A percentile compares a stretch with the other conserved stretches of the same genome.
Conservation (phyloP, 2,888 invertebrate genomes). For the Drosophila colorata region DNA sequence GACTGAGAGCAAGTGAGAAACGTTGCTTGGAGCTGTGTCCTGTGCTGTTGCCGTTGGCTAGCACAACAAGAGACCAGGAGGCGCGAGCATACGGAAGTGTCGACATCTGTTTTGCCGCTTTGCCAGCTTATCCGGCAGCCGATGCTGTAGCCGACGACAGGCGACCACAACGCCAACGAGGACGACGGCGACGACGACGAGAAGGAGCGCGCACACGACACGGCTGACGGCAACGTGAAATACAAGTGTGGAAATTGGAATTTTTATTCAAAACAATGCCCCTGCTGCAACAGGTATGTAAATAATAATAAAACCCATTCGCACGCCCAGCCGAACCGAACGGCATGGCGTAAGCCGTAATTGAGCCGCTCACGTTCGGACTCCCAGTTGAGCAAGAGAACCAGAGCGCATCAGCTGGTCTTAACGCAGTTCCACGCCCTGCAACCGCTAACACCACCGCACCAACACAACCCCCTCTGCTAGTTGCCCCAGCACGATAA, state of each 20-base stretch:
- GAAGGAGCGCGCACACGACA: constrained; percentile 37
- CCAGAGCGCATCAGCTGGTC: constrained; percentile 55
- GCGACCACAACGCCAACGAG: constrained; percentile 43
- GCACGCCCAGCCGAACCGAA: constrained; percentile 65
- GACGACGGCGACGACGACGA: constrained; percentile 32
- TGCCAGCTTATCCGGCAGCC: constrained; percentile 72
- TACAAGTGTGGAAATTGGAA: constrained; percentile 84
- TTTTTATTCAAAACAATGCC: constrained; percentile 85
- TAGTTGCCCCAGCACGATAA: background rate
- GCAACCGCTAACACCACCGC: constrained; percentile 6
- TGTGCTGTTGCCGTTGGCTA: constrained; percentile 36
- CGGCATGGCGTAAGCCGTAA: constrained; percentile 47
- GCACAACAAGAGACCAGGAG: constrained; percentile 34
- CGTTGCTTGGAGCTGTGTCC: constrained; percentile 33
- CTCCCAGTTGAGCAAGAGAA: constrained; percentile 47
- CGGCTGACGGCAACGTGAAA: constrained; percentile 69
- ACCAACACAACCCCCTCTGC: background rate
- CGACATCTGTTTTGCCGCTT: constrained; percentile 81
- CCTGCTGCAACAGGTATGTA: constrained; percentile 85
- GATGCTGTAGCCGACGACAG: constrained; percentile 59
- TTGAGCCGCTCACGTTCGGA: constrained; percentile 76
- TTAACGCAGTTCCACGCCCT: constrained; percentile 42
- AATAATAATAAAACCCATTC: constrained; percentile 83
- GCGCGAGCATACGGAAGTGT: constrained; percentile 64
- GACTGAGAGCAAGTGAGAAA: constrained; percentile 24